Percentiles rank a stretch among this genome's conserved stretches.
These are phyloP conservation scores for Cepaea hortensis DNA, from an alignment of 2,888 invertebrate genomes.

Conservation along the genomic window DNA sequence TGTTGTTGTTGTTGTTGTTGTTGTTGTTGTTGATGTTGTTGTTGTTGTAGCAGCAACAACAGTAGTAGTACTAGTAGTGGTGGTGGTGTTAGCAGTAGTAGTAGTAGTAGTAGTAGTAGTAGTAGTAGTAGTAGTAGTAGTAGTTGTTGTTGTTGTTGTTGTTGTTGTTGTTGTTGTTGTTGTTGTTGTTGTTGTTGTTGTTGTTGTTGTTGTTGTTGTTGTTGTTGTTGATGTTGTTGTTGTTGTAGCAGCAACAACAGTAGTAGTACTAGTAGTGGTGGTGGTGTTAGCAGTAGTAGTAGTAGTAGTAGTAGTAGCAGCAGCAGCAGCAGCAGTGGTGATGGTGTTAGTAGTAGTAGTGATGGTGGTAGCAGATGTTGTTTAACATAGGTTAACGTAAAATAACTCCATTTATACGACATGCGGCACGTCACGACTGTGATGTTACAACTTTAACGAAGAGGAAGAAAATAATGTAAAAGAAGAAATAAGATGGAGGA, in stretches of 20 bases:
- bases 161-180: too few species aligned
- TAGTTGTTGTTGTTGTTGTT: background rate
- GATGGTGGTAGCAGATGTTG: background rate
- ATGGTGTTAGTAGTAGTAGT: background rate
- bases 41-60: background rate
- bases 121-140: background rate
- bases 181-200: too few species aligned
- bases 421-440: too few species aligned
- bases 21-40: background rate
- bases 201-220: too few species aligned
- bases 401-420: too few species aligned
- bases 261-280: background rate
- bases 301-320: background rate
- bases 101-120: background rate
- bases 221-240: too few species aligned
- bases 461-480: too few species aligned
- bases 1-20: background rate
- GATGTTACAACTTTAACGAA: too few species aligned
- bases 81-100: background rate
- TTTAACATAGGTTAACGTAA: too few species aligned
- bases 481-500: too few species aligned
- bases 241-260: background rate
- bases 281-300: background rate
- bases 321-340: background rate
- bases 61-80: background rate